These are phyloP conservation scores for Eustalomyia histrio DNA, from an alignment of 2,888 invertebrate species.

Conservation along the genomic window DNA sequence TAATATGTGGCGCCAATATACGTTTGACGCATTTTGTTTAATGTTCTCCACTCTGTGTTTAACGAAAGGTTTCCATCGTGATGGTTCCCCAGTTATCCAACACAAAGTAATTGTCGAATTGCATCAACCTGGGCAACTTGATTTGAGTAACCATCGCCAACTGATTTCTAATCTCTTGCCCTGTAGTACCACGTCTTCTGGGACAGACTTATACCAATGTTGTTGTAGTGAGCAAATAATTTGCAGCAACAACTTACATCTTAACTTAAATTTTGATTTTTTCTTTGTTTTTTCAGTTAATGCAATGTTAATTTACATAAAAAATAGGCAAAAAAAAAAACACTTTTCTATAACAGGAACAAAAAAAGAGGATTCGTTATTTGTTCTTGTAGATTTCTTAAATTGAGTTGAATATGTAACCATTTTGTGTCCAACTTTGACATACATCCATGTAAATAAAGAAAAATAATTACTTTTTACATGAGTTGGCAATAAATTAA, in stretches of 20 bases:
- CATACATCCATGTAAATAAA: no score
- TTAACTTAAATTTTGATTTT: no score
- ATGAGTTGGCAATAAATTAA: no score
- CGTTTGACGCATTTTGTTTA: neutral
- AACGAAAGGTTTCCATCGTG: conserved; percentile 26
- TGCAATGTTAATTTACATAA: no score
- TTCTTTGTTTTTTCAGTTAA: no score
- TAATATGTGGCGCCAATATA: conserved; percentile 11
- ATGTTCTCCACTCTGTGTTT: conserved; percentile 32
- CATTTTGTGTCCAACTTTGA: no score
- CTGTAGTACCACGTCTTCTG: conserved; percentile 25
- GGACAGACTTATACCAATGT: neutral
- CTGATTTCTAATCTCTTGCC: conserved; percentile 23
- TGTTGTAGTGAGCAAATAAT: conserved; percentile 38
- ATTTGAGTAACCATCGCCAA: neutral
- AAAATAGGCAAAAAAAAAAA: no score
- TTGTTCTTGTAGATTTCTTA: no score
- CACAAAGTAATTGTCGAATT: conserved; percentile 31
- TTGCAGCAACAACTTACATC: conserved; percentile 9
- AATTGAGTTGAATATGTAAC: no score
- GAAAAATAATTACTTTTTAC: no score
- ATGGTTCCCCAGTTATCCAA: conserved; percentile 35
- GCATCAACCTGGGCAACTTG: conserved; percentile 40
- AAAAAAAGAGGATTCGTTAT: no score
- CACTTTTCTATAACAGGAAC: no score